Evolutionary conservation across 2,888 invertebrate species (phyloP).

Genomic region (Villa cingulata): DNA sequence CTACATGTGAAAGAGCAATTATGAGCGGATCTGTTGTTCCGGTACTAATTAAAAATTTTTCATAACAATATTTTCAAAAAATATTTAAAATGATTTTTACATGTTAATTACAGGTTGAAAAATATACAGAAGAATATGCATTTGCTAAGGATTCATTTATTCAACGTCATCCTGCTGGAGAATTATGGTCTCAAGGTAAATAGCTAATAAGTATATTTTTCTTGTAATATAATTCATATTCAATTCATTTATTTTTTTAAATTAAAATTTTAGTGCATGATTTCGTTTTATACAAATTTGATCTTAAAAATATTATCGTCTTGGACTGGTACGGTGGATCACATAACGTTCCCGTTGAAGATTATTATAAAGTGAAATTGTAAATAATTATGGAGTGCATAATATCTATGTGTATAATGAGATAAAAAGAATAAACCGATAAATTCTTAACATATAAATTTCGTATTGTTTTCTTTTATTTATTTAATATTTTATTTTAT

Average conservation of each 20-base stretch:
- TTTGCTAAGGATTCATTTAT: slow-evolving; percentile 13
- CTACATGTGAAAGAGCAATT: slow-evolving; percentile 26
- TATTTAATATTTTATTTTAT: too few species aligned
- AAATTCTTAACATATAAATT: not conserved
- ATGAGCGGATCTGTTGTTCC: slow-evolving; percentile 27
- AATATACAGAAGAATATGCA: slow-evolving; percentile 9
- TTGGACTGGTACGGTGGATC: slow-evolving; percentile 74
- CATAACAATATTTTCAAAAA: too few species aligned
- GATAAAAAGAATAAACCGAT: not conserved
- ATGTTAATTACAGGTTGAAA: slow-evolving; percentile 3
- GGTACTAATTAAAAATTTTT: too few species aligned
- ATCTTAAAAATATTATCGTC: slow-evolving; percentile 57
- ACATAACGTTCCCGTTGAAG: slow-evolving; percentile 21
- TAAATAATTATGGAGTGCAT: slow-evolving; percentile 5
- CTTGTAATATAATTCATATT: not conserved
- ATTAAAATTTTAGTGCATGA: slow-evolving; percentile 50
- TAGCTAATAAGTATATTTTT: not conserved
- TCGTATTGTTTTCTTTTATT: too few species aligned
- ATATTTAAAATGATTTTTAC: not conserved
- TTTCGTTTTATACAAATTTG: slow-evolving; percentile 65
- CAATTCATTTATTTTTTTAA: not conserved
- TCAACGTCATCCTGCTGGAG: slow-evolving; percentile 29
- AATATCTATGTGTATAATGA: not conserved
- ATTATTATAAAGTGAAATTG: slow-evolving; percentile 21
- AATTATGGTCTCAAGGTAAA: slow-evolving; percentile 24